Evolutionary conservation across 1,140 invertebrate genomes (phyloP), one percentile per base, ranked within the genome.

Genomic region (Apis dorsata): DNA sequence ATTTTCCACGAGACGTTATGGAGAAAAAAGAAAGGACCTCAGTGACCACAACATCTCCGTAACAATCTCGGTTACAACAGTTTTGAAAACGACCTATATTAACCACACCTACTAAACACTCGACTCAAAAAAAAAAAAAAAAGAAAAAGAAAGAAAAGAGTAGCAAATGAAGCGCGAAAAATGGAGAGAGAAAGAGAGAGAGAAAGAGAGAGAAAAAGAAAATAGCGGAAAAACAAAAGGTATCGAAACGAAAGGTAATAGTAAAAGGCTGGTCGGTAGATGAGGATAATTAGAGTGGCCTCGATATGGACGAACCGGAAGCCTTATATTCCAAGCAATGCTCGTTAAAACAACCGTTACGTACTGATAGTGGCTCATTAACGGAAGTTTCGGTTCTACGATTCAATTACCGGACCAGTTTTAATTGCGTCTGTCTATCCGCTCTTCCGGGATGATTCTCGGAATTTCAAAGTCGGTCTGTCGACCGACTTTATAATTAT

Each of bases 341-440:
- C 89, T 92, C 90, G 85, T 91, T 92, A 88, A 85, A 92, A 89
- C 88, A 89, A 87, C 85, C 89, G 87, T 90, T 90, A 90, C 85
- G 63, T 84, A 86, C 87, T 89, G 90, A 91, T 92, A 91, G 88
- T 86, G 85, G 77, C 83, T 88, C 89, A 91, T 92, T 92, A 90
- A 78, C 83, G 70, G 71, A 90, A 92, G 86, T 91, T 92, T 90
- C 82, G 88, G 81, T 85, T 86, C 85, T 91, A 87, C 89, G 86
- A 88, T 90, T 88, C 87, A 90, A 91, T 91, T 91, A 90, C 85
- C 86, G 85, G 71, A 79, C 79, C 57, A 62, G 86, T 90, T 90
- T 90, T 92, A 92, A 92, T 92, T 92, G 88, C 86, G 90, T 74
- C 86, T 80, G 85, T 86, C 86, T 88, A 84, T 88, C 65, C 57